Conservation (phyloP, 2,888 invertebrate species). For the Agapostemon virescens region DNA sequence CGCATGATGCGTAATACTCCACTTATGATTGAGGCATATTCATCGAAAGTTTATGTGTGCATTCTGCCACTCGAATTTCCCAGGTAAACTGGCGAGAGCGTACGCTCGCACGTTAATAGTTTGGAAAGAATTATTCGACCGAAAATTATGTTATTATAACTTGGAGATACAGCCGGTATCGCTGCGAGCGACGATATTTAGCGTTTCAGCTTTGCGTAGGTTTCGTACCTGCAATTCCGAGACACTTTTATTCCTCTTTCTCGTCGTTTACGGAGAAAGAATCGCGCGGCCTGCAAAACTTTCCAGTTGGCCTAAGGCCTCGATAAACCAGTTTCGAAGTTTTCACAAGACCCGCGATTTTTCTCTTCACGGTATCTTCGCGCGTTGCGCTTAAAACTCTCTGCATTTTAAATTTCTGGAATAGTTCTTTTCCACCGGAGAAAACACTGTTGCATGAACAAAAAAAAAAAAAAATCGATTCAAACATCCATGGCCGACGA, state of each 20-base stretch:
- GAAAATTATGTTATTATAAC: not conserved
- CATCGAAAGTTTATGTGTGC: not conserved
- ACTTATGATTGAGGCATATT: not conserved
- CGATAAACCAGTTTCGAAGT: conserved; percentile 32
- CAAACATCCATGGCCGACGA: not conserved
- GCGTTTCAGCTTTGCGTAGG: not conserved
- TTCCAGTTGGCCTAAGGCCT: not conserved
- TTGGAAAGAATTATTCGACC: conserved; percentile 5
- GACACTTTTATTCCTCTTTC: conserved; percentile 7
- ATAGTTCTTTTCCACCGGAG: not conserved
- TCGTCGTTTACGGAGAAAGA: conserved; percentile 28
- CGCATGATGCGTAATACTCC: not conserved
- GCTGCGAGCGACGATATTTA: not conserved
- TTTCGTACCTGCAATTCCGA: not conserved
- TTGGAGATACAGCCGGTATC: not conserved
- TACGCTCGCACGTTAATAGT: not conserved
- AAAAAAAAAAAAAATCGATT: too few relatives aligned
- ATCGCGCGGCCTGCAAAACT: conserved; percentile 19
- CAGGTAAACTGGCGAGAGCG: not conserved
- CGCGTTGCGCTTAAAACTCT: not conserved
- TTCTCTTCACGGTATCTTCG: not conserved
- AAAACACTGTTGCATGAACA: too few relatives aligned
- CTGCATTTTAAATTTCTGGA: conserved; percentile 9
- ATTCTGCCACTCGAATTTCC: not conserved
- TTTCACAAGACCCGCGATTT: conserved; percentile 9